Base-by-base conservation (phyloP, 2,888 invertebrate species). In the Proisotoma minuta region DNA sequence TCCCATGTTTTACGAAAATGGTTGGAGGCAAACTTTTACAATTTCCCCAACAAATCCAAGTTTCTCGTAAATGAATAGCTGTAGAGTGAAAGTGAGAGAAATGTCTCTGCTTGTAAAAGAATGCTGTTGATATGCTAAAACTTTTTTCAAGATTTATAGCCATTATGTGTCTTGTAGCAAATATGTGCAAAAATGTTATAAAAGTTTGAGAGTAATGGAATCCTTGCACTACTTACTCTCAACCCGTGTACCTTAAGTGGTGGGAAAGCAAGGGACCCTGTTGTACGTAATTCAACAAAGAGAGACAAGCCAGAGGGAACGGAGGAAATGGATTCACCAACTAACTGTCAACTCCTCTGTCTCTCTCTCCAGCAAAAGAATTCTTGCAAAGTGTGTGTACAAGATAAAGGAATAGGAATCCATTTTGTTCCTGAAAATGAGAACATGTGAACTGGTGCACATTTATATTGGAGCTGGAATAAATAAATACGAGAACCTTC, bases 351-450 rank as follows among this genome's bases (percentile, higher is more conserved):
- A 49, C 49, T 23, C 15, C 18, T 23, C 49, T 49, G 49, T 20
- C 12, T 3, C 8, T 23, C 15, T 49, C 23, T 49, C 8, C 49
- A 49, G 49, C 22, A 34, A 34, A 15, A 34, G 34, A 34, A 10
- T 10, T 34, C 34, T 34, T 34, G n/a, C n/a, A n/a, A n/a, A n/a
- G n/a, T n/a, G n/a, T n/a, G n/a, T n/a, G n/a, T n/a, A n/a, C n/a
- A n/a, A n/a, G n/a, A n/a, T n/a, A n/a, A n/a, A n/a, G n/a, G 39
- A 62, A 62, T 59, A 56, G 57, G 62, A 62, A 51, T 58, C 60
- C 64, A 63, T 68, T 65, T 66, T 68, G 66, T 68, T 57, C 50
- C 57, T 34, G 40, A 39, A 51, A 56, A 56, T 34, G 57, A 51
- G 20, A 49, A 57, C 57, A 57, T 28, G 56, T 56, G 60, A 60